Percentiles rank a stretch among this genome's conserved stretches.
Conservation (phyloP, 2,797 vertebrate species). For the Poeciliopsis turneri region DNA sequence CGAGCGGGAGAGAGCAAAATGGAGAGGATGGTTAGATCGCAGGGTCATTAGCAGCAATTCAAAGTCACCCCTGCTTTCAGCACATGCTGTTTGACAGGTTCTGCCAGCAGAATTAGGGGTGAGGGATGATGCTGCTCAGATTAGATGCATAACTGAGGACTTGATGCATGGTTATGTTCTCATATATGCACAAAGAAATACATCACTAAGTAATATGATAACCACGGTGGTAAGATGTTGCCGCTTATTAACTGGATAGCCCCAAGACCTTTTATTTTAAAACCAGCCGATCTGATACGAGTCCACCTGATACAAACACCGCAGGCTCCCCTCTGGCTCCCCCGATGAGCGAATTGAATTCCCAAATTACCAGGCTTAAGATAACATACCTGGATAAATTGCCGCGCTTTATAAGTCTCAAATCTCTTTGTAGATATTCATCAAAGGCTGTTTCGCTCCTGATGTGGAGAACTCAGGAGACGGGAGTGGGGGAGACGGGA, state of each 20-base stretch:
- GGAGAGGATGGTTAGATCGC: slow-evolving; percentile 68
- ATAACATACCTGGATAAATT: slow-evolving; percentile 77
- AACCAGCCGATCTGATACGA: slow-evolving; percentile 23
- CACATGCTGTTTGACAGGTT: slow-evolving; percentile 76
- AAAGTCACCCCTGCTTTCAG: slow-evolving; percentile 78
- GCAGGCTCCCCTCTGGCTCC: slow-evolving; percentile 36
- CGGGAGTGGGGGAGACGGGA: slow-evolving; percentile 31
- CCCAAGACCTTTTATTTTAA: slow-evolving; percentile 43
- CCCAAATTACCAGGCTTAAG: slow-evolving; percentile 75
- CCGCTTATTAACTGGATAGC: slow-evolving; percentile 47
- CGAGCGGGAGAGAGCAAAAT: slow-evolving; percentile 46
- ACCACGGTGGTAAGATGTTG: slow-evolving; percentile 41
- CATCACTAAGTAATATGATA: slow-evolving; percentile 36
- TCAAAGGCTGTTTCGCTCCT: slow-evolving; percentile 69
- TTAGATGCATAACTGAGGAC: slow-evolving; percentile 71
- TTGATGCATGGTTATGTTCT: slow-evolving; percentile 35
- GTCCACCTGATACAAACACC: slow-evolving; percentile 56
- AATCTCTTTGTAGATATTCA: slow-evolving; percentile 78
- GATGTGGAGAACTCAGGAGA: slow-evolving; percentile 64
- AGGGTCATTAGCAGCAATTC: slow-evolving; percentile 80
- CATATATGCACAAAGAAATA: slow-evolving; percentile 16
- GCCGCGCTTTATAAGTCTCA: slow-evolving; percentile 64
- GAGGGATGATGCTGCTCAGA: slow-evolving; percentile 73
- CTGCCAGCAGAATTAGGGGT: slow-evolving; percentile 77
- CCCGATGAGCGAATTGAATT: slow-evolving; percentile 56